Evolutionary conservation across 1,140 invertebrate genomes (phyloP).

Genomic region (Trichomalopsis sarcophagae): DNA sequence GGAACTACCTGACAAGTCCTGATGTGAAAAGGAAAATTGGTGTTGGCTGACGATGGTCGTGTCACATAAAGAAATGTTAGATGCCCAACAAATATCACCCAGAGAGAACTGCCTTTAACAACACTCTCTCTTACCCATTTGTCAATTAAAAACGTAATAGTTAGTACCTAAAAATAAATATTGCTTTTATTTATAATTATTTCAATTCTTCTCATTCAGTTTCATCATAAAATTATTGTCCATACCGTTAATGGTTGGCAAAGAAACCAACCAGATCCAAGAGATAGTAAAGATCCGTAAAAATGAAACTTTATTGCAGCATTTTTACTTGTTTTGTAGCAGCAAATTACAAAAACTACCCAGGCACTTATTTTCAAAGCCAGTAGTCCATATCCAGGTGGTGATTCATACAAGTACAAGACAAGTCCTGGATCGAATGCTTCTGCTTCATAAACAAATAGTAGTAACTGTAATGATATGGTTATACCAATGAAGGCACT

Average conservation of each 20-base stretch:
- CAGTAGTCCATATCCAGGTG: slow-evolving; percentile 90
- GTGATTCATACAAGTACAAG: slow-evolving; percentile 91
- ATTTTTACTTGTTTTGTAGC: slow-evolving; percentile 63
- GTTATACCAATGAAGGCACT: slow-evolving; percentile 84
- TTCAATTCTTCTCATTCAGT: slow-evolving; percentile 11
- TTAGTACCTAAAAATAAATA: slow-evolving; percentile 82
- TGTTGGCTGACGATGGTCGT: slow-evolving; percentile 63
- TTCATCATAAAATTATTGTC: slow-evolving; percentile 10
- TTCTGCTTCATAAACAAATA: slow-evolving; percentile 87
- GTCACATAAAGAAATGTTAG: slow-evolving; percentile 82
- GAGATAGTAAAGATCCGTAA: slow-evolving; percentile 88
- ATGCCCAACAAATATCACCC: slow-evolving; percentile 86
- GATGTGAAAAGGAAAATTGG: slow-evolving; percentile 69
- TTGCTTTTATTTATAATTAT: slow-evolving; percentile 19
- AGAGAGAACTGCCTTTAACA: slow-evolving; percentile 85
- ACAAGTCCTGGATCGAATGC: slow-evolving; percentile 93
- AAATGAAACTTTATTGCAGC: slow-evolving; percentile 75
- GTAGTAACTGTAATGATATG: slow-evolving; percentile 75
- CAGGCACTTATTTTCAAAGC: slow-evolving; percentile 85
- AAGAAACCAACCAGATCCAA: slow-evolving; percentile 80
- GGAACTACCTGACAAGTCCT: slow-evolving; percentile 68
- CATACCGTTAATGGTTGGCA: slow-evolving; percentile 66
- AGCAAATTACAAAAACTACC: slow-evolving; percentile 89
- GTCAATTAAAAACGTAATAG: slow-evolving; percentile 89
- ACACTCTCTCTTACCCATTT: slow-evolving; percentile 94